phyloP scores from a whole-genome alignment of 64 coral and sea anemone species.

The Catalaphyllia jardinei region DNA sequence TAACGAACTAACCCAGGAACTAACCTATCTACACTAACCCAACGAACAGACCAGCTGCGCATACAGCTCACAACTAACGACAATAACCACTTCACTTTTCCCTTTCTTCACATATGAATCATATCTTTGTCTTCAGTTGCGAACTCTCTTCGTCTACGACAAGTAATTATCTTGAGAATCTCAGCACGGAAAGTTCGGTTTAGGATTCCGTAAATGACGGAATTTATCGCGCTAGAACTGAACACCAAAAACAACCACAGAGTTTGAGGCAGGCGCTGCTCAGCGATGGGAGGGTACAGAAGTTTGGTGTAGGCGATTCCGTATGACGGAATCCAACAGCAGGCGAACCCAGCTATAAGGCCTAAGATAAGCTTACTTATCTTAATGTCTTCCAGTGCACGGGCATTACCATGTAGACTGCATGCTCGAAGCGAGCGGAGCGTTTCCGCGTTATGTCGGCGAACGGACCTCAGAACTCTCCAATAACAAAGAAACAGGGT shows the following conservation, averaged over 20 bases:
- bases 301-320: slow-evolving; percentile 40
- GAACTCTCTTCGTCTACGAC: slow-evolving; percentile 12
- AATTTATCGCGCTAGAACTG: slow-evolving; percentile 71
- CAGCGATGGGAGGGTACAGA: background rate
- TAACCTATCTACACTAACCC: no score
- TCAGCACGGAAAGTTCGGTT: slow-evolving; percentile 71
- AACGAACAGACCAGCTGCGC: background rate
- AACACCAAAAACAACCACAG: slow-evolving; percentile 62
- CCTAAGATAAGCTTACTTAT: slow-evolving; percentile 65
- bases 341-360: slow-evolving; percentile 59
- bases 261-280: slow-evolving; percentile 14
- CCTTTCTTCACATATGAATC: background rate
- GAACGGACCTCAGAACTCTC: slow-evolving; percentile 54
- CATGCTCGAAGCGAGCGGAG: slow-evolving; percentile 34
- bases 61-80: background rate
- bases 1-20: no score
- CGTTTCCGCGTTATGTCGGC: slow-evolving; percentile 46
- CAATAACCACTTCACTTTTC: background rate
- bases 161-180: slow-evolving; percentile 60
- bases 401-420: background rate
- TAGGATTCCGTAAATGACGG: slow-evolving; percentile 82
- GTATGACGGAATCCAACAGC: slow-evolving; percentile 70
- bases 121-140: background rate
- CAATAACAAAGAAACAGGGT: slow-evolving; percentile 66
- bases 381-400: slow-evolving; percentile 49